Base-by-base conservation (phyloP, 1,140 invertebrate genomes). In the Cyclargus thomasi region DNA sequence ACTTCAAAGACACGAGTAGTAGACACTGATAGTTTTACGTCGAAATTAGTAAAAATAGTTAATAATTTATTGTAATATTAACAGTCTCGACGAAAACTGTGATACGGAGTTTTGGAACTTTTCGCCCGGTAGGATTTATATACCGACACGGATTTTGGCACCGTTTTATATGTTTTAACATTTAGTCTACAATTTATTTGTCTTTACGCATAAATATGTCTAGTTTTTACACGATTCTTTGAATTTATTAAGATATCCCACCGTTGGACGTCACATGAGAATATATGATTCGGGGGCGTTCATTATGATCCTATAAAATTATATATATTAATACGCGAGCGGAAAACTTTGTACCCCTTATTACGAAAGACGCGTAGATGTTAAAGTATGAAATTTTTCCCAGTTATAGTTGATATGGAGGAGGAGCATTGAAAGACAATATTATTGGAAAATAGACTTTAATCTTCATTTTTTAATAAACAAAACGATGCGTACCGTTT, bases 71-170 rank as follows among this genome's bases (percentile, higher is more conserved):
- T 47, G 39, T 47, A 47, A 47, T 14, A 47, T 47, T 11, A 47
- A 47, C 39, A 47, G 14, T 11, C 39, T 47, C 1, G 39, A 47
- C 39, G 39, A 47, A 47, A 47, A 47, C 39, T 8, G 39, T 47
- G 39, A 47, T 11, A 47, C 6, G 39, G 39, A 47, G 39, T 47
- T 47, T 47, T 47, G 14, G 14, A 47, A 47, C 39, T 47, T 7
- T 47, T 47, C 55, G 17, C 18, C 55, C 23, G 55, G 65, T 66
- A 59, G 29, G 20, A 59, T 57, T 66, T 35, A 66, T 62, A 66
- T 7, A 21, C 53, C 55, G 65, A 59, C n/a, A 66, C 55, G 65
- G 36, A 57, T 36, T 66, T 66, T 66, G 65, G 65, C 65, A 66
- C 65, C 17, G 17, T 53, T 59, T 66, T 35, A 57, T 66, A 59